Conservation (phyloP, 2,113 vertebrate species). For the Turnix velox region DNA sequence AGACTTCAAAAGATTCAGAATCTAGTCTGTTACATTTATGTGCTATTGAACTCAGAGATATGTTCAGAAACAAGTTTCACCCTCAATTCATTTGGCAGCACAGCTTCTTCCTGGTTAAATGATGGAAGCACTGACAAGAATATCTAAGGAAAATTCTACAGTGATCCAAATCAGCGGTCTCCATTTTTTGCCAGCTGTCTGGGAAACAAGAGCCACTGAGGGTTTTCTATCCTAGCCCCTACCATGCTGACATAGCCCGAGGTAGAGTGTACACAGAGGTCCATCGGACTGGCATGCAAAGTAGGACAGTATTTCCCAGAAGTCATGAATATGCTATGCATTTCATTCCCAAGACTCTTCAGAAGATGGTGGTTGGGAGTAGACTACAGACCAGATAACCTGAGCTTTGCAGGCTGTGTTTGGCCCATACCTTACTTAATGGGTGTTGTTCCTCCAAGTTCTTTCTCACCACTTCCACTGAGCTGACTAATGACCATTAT, state of each 20-base stretch:
- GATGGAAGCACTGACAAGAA: slow-evolving; percentile 25
- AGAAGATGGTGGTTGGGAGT: neutral
- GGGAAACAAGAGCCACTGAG: neutral
- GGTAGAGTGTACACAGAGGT: neutral
- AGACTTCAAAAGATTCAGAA: slow-evolving; percentile 48
- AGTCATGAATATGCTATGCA: neutral
- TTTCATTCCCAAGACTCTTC: neutral
- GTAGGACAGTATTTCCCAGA: neutral
- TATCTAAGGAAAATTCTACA: slow-evolving; percentile 18
- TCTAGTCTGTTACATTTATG: neutral
- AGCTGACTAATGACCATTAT: neutral
- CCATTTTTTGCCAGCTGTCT: neutral
- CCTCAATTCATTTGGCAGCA: slow-evolving; percentile 32
- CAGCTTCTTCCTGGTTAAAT: slow-evolving; percentile 39
- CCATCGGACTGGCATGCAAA: neutral
- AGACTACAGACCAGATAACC: neutral
- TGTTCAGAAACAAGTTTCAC: slow-evolving; percentile 40
- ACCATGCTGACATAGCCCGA: neutral
- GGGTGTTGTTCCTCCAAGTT: neutral
- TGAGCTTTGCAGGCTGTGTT: neutral
- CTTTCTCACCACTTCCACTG: neutral
- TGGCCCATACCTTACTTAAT: neutral
- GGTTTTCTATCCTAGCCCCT: neutral
- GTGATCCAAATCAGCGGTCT: neutral
- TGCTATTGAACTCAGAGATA: neutral